These are phyloP conservation scores for pig (Sus scrofa) DNA, from an alignment of 2,113 vertebrate species.

Conservation along the genomic window DNA sequence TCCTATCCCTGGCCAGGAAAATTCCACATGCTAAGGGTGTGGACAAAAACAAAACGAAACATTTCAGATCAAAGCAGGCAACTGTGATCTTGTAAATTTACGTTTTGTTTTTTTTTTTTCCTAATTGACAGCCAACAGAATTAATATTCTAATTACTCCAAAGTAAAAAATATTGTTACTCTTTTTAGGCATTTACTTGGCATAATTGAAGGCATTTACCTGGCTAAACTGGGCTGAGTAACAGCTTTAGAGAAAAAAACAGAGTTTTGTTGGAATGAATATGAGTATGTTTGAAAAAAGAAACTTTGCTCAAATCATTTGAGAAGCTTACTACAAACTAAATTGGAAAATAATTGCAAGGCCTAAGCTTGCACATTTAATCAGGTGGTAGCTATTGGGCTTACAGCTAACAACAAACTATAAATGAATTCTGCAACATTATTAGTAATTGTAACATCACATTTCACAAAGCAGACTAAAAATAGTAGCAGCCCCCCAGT, in stretches of 20 bases:
- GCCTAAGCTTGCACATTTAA: conserved; percentile 25
- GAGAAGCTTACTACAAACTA: conserved; percentile 35
- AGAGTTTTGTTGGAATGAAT: neutral
- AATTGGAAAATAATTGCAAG: conserved; percentile 65
- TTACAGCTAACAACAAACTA: conserved; percentile 47
- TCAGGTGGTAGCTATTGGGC: conserved; percentile 25
- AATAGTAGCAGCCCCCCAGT: conserved; percentile 51
- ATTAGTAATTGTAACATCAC: conserved; percentile 68
- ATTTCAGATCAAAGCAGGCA: neutral
- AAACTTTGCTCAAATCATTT: neutral
- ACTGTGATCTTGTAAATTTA: neutral
- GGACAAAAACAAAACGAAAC: too few species aligned
- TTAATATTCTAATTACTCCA: neutral
- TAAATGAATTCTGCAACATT: conserved; percentile 64
- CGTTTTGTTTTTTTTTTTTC: conserved; percentile 33
- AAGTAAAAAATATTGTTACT: neutral
- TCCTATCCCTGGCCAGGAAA: too few species aligned
- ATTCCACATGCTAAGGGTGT: too few species aligned
- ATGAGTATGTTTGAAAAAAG: neutral
- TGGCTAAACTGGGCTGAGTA: neutral
- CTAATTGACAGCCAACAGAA: neutral
- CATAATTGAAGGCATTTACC: neutral
- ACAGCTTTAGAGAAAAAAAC: conserved; percentile 14
- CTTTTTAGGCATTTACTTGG: neutral
- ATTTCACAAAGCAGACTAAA: conserved; percentile 69